Percentiles rank a stretch among this genome's conserved stretches.
Evolutionary conservation across 2,113 vertebrate species (phyloP).

Genomic region (Cyphomyrus discorhynchus): DNA sequence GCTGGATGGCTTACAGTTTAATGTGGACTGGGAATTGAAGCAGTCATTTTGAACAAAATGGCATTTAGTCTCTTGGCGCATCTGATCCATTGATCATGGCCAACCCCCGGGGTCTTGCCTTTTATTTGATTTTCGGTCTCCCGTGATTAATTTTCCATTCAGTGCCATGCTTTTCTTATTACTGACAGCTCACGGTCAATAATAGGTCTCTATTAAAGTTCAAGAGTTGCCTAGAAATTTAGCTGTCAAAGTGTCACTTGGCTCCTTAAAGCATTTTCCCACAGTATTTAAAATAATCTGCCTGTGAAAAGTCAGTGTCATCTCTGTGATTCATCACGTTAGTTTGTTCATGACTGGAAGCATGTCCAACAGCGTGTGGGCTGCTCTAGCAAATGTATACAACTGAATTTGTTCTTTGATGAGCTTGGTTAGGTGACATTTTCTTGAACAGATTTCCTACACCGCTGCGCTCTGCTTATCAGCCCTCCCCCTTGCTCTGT

Average conservation of each 20-base stretch:
- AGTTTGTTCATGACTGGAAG: conserved; percentile 1
- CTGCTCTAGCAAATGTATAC: neutral
- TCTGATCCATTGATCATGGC: neutral
- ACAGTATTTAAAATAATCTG: neutral
- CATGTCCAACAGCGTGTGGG: neutral
- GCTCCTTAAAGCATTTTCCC: neutral
- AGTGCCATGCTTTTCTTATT: neutral
- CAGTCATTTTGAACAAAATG: neutral
- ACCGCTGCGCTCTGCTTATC: neutral
- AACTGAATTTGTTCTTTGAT: neutral
- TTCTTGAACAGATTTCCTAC: neutral
- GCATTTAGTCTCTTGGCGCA: neutral
- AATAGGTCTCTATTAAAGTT: neutral
- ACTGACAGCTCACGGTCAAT: neutral
- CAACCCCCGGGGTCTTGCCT: neutral
- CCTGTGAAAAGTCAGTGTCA: conserved; percentile 2
- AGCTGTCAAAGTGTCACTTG: conserved; percentile 1
- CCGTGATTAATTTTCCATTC: neutral
- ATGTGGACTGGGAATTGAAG: neutral
- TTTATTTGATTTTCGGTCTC: neutral
- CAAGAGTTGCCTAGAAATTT: neutral
- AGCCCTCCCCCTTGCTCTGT: neutral
- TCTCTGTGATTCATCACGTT: conserved; percentile 4
- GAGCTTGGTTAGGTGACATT: neutral
- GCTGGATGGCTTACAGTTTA: neutral